Conservation (phyloP, 2,113 vertebrate genomes). For the Nothoprocta perdicaria region DNA sequence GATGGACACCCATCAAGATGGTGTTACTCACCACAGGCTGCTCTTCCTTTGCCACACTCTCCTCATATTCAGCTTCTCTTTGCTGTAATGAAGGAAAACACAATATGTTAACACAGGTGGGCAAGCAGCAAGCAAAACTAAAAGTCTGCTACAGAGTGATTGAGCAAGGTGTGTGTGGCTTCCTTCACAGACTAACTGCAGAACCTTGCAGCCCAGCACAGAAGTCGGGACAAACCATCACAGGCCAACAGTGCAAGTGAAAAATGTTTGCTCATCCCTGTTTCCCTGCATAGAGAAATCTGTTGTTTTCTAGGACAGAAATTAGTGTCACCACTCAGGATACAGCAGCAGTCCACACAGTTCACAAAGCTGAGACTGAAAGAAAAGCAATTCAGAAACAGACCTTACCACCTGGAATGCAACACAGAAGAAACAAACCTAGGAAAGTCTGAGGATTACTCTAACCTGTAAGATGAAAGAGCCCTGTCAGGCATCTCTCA, state of each 20-base stretch:
- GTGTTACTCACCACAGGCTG: constrained; percentile 87
- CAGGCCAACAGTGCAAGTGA: background rate
- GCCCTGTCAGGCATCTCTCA: background rate
- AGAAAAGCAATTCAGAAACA: background rate
- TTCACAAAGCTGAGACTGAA: background rate
- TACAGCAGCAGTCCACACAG: background rate
- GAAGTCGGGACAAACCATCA: background rate
- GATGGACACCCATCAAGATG: background rate
- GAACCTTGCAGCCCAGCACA: background rate
- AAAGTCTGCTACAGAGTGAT: background rate
- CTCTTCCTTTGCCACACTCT: constrained; percentile 89
- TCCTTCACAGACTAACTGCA: background rate
- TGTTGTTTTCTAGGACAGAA: background rate
- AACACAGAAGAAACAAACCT: background rate
- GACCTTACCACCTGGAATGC: background rate
- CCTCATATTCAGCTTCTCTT: constrained; percentile 94
- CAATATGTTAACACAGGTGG: background rate
- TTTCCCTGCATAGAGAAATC: fast-evolving
- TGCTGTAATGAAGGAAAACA: constrained; percentile 75
- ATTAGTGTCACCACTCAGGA: background rate
- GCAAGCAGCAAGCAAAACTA: background rate
- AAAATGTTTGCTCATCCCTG: background rate
- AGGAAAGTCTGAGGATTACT: background rate
- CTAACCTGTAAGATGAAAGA: background rate
- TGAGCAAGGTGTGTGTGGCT: background rate